Evolutionary conservation across 2,888 invertebrate species (phyloP), one percentile per base, ranked within the genome.

Genomic region (Drosophila tanythrix): DNA sequence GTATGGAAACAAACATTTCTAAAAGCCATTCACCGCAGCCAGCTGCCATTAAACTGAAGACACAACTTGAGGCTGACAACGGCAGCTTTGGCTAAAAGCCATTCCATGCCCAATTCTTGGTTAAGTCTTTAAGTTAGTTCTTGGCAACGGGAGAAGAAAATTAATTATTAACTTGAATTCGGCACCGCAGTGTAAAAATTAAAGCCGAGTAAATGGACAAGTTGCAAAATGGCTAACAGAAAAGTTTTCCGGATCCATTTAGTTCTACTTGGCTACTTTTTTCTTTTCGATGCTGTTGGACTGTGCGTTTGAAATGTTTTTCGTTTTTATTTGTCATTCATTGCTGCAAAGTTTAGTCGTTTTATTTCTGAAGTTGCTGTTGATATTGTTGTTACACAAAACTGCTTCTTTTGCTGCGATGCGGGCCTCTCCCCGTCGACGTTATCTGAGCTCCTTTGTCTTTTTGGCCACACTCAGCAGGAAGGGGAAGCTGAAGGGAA

Each of bases 311-410:
- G 70, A 83, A 81, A 84, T 79, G 77, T 76, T 78, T 80, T 81
- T 76, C 81, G 79, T 79, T 88, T 88, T 87, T 83, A 82, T 86
- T 88, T 83, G 79, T 76, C 79, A 82, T 86, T 70, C 79, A 84
- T 81, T 86, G 66, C 81, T 70, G 70, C 38, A 83, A 82, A 89
- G 77, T 76, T 86, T 81, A 65, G 82, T 60, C 76, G 70, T 69
- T 82, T 78, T 76, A 70, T 83, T 63, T 70, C 59, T 70, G 40
- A 76, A 70, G 70, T 53, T 67, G 53, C 35, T 66, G 48, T 59
- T 59, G 31, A 27, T 51, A n/a, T 70, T 75, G 64, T 38, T 65
- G 27, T 48, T 53, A n/a, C 31, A 50, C 18, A 21, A n/a, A 33
- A 55, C 18, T 33, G 56, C 60, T 62, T 31, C 38, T 40, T 35